Evolutionary conservation across 1,140 invertebrate species (phyloP).

Genomic region (Phymastichus coffea): DNA sequence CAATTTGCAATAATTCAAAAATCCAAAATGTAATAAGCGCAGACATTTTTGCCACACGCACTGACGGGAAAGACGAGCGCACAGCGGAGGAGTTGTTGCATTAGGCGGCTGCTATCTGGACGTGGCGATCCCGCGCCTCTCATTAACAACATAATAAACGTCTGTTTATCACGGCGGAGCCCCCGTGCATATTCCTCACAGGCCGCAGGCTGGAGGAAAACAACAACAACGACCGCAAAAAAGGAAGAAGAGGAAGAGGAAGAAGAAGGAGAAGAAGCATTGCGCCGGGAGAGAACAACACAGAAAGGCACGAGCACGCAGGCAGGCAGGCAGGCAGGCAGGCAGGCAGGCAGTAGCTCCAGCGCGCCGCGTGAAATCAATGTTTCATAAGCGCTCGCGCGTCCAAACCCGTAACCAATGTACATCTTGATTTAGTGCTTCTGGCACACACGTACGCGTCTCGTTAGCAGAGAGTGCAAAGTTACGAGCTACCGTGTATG

Average conservation of each 20-base stretch:
- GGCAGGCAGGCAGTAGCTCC: constrained; percentile 34
- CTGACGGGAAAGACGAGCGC: neutral
- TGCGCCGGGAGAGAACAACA: no score
- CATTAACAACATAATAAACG: constrained; percentile 30
- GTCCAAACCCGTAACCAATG: constrained; percentile 56
- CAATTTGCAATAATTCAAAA: no score
- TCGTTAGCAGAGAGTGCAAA: constrained; percentile 49
- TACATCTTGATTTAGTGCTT: constrained; percentile 59
- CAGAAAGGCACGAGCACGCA: constrained; percentile 12
- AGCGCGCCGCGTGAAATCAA: constrained; percentile 55
- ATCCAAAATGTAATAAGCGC: no score
- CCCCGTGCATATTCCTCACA: constrained; percentile 16
- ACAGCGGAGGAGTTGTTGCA: no score
- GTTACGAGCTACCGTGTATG: constrained; percentile 23
- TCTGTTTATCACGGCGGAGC: constrained; percentile 24
- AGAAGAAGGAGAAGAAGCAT: neutral
- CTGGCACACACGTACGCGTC: constrained; percentile 43
- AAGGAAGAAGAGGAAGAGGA: neutral
- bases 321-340: constrained; percentile 26
- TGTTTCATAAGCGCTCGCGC: constrained; percentile 56
- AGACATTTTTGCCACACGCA: neutral
- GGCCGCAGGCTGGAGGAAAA: no score
- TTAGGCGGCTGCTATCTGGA: neutral
- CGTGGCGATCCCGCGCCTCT: neutral
- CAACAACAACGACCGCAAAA: no score